These are phyloP conservation scores for Leucophenga maculata DNA, from an alignment of 2,888 invertebrate species.

Conservation along the genomic window DNA sequence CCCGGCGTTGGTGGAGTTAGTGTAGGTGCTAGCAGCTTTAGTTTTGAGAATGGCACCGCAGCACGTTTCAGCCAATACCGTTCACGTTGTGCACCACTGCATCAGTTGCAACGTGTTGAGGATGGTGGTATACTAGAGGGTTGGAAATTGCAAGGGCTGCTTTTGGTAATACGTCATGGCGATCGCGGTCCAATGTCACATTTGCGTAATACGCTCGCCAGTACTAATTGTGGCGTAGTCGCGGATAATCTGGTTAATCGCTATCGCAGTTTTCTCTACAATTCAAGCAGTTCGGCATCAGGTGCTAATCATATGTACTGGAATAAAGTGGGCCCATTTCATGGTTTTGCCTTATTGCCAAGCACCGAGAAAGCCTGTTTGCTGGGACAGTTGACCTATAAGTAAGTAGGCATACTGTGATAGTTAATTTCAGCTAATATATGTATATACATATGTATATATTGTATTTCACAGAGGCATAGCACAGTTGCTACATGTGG, in stretches of 20 bases:
- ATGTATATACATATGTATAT: not conserved
- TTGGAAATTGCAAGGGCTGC: constrained; percentile 73
- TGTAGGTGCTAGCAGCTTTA: constrained; percentile 30
- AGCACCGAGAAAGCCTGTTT: constrained; percentile 80
- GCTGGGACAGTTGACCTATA: constrained; percentile 86
- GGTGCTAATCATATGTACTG: constrained; percentile 78
- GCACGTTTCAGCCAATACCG: constrained; percentile 75
- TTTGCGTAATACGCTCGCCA: constrained; percentile 80
- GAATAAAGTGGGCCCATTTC: constrained; percentile 86
- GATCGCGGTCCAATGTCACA: constrained; percentile 91
- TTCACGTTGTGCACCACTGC: constrained; percentile 82
- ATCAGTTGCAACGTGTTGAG: constrained; percentile 79
- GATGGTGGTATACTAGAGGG: constrained; percentile 77
- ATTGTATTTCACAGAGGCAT: constrained; percentile 75
- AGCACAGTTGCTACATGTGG: constrained; percentile 86
- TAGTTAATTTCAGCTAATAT: not conserved
- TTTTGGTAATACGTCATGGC: constrained; percentile 88
- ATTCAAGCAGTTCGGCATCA: constrained; percentile 64
- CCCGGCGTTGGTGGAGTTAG: constrained; percentile 14
- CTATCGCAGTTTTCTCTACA: constrained; percentile 69
- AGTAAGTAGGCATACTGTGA: constrained; percentile 57
- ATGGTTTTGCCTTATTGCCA: constrained; percentile 86
- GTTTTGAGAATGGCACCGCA: constrained; percentile 37
- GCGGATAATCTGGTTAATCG: constrained; percentile 70
- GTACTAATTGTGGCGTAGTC: constrained; percentile 81